Base-by-base conservation (phyloP, 2,888 invertebrate species). In the Shargacucullia verbasci region DNA sequence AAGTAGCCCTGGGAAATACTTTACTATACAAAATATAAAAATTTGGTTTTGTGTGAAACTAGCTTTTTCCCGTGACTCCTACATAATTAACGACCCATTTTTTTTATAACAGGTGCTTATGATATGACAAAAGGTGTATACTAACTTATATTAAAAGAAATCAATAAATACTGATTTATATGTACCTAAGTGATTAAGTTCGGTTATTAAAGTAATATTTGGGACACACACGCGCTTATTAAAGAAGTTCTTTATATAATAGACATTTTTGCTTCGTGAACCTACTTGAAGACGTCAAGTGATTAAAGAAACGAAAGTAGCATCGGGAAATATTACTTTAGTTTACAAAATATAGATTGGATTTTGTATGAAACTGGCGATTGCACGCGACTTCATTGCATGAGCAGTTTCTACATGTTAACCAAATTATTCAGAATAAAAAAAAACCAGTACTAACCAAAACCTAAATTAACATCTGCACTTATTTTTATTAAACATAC, bases 221-320 rank as follows among this genome's bases (percentile, higher is more conserved):
- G 56, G 56, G 50, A 34, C 63, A 57, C 60, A 56, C 59, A 47
- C 48, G 63, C 66, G n/a, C n/a, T 75, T 78, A 72, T 76, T 72
- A 73, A 63, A 55, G 59, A 59, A 54, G 50, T 68, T 57, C 68
- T 71, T 44, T 59, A 69, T 63, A 76, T 76, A 67, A 54, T 49
- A 76, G 74, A 69, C 66, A 67, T 79, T 80, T 76, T 74, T n/a
- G 69, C 64, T 62, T 73, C 70, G 61, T 74, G 68, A 70, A 70
- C 65, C 76, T 74, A 69, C 66, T 78, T 48, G 50, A 66, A 67
- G 63, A 76, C 59, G 61, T 76, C 73, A 73, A 75, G 75, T 66
- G 70, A 72, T 71, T 77, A 76, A 64, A 69, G 73, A 57, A 58
- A 56, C 54, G n/a, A 59, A 43, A 67, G 64, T 61, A 70, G 52